Evolutionary conservation across 2,797 vertebrate species (phyloP), one percentile per base, ranked within the genome.

Genomic region (Acipenser oxyrinchus): DNA sequence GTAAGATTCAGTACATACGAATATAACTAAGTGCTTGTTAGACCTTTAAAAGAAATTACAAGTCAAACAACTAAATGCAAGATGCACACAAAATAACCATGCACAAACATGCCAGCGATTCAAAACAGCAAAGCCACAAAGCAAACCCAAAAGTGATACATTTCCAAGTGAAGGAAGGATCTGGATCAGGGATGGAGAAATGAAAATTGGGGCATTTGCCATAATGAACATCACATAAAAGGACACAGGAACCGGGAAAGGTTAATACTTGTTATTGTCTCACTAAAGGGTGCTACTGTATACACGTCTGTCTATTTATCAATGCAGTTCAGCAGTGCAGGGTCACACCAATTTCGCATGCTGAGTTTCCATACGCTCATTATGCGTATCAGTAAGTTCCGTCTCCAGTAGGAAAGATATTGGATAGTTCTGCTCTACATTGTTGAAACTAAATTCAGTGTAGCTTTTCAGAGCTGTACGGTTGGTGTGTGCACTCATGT

Each of bases 91-190:
- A 78, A 77, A 72, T 72, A 71, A 13, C 71, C 84, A 87, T 85
- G 85, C 84, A 85, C 65, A 75, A 67, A 67, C 67, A 69, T 75
- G 78, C 73, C 68, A 65, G 77, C 75, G 77, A 67, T 15, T 67
- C 75, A 69, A 66, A 71, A 78, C 75, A 62, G 76, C 70, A 77
- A 67, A 71, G 68, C 67, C 69, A 76, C 10, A 70, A 57, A 71
- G 68, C 64, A 48, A 18, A 79, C 68, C 52, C 76, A 77, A 73
- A 69, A 76, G 72, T 77, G 67, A 75, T 37, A 74, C 67, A 73
- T 58, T 58, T 58, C 55, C 55, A 58, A 11, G 37, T 37, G 37
- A 37, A 37, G 37, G 37, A 37, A 37, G 37, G 37, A 37, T 37
- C 37, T 37, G 37, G 37, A 37, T 37, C 37, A 37, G 9, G 68